Evolutionary conservation across 64 coral and sea anemone genomes (phyloP).

Genomic region (Exaiptasia diaphana): DNA sequence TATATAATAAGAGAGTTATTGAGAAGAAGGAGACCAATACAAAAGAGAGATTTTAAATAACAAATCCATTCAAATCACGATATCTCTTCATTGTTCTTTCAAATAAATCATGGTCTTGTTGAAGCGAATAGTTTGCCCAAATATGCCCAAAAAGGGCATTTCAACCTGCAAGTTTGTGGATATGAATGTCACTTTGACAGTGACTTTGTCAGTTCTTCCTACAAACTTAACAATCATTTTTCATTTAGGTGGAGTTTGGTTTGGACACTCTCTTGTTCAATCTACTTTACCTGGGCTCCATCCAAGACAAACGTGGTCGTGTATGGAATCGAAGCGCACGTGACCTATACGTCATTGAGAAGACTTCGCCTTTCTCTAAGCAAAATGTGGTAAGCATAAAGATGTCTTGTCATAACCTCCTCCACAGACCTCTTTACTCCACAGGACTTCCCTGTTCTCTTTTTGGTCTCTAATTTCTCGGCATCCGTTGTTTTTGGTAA

Average conservation of each 20-base stretch:
- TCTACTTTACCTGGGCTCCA: constrained; percentile 51
- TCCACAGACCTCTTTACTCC: neutral
- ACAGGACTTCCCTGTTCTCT: too few species aligned
- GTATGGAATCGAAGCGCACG: constrained; percentile 58
- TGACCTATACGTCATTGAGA: constrained; percentile 69
- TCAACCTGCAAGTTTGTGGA: neutral
- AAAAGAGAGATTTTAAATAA: too few species aligned
- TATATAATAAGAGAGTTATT: too few species aligned
- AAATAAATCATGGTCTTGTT: neutral
- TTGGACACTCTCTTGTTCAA: constrained; percentile 73
- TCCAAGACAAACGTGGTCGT: constrained; percentile 52
- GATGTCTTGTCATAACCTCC: neutral
- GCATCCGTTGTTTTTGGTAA: neutral
- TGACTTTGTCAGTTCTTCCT: neutral
- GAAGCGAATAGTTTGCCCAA: neutral
- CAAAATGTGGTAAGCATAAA: neutral
- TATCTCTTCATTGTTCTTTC: neutral
- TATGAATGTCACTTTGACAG: neutral
- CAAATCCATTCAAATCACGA: neutral
- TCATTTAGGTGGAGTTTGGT: constrained; percentile 42
- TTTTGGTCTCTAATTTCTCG: neutral
- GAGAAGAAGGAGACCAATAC: too few species aligned
- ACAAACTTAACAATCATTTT: neutral
- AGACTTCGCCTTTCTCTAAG: neutral
- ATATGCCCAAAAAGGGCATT: neutral